Conservation (phyloP, 1,140 invertebrate species). For the Cyrtorhinus lividipennis region DNA sequence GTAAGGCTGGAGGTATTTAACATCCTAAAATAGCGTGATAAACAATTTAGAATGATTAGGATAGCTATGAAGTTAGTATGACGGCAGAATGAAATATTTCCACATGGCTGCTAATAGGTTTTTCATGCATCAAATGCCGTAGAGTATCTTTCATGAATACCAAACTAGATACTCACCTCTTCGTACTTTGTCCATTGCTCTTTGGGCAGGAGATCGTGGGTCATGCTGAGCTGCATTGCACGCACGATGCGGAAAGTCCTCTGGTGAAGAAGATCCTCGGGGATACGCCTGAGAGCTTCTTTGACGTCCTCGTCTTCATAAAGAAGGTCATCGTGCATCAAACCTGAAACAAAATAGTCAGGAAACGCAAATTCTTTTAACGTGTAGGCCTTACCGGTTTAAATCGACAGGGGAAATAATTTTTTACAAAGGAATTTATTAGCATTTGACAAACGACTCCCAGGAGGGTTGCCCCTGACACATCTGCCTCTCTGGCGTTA, state of each 20-base stretch:
- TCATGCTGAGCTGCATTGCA: conserved; percentile 55
- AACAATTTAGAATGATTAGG: too few species aligned
- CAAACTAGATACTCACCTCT: conserved; percentile 42
- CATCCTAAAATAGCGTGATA: conserved; percentile 47
- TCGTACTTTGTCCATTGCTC: conserved; percentile 79
- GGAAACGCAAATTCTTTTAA: not conserved
- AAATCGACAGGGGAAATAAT: too few species aligned
- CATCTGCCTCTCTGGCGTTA: too few species aligned
- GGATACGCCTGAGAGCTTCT: conserved; percentile 66
- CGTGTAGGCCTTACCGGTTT: too few species aligned
- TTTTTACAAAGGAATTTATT: too few species aligned
- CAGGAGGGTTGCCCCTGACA: too few species aligned
- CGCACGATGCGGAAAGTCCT: conserved; percentile 63
- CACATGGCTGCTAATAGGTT: too few species aligned
- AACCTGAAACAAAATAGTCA: conserved; percentile 45
- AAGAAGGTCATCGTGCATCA: conserved; percentile 61
- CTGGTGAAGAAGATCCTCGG: conserved; percentile 53
- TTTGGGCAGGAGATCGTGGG: conserved; percentile 64
- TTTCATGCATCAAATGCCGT: too few species aligned
- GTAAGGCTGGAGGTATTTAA: conserved; percentile 59
- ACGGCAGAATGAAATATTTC: too few species aligned
- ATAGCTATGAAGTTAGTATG: too few species aligned
- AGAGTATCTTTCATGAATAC: too few species aligned
- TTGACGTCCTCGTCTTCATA: conserved; percentile 52
- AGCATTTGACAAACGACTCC: too few species aligned